A percentile compares a stretch with the other conserved stretches of the same genome.
Conservation (phyloP, 2,113 vertebrate species). For the Hippocampus comes region DNA sequence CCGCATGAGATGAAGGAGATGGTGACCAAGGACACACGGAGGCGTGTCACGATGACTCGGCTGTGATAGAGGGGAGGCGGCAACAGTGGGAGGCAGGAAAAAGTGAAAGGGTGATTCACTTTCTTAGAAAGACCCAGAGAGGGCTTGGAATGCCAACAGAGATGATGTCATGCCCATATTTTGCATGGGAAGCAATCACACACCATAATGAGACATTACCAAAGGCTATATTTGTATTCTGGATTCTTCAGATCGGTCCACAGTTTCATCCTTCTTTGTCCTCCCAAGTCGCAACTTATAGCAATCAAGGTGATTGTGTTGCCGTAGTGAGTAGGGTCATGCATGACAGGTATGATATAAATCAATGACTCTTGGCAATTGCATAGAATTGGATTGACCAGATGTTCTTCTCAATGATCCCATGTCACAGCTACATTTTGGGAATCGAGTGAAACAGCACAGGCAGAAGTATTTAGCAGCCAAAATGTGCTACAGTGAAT, state of each 20-base stretch:
- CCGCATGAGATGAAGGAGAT: conserved; percentile 5
- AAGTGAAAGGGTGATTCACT: conserved; percentile 1
- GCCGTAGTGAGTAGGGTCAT: not conserved
- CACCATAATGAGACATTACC: not conserved
- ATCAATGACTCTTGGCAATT: not conserved
- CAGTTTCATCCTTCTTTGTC: not conserved
- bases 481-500: too few relatives aligned
- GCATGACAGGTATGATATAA: not conserved
- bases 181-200: not conserved
- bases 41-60: not conserved
- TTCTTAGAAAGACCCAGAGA: not conserved
- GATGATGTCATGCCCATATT: not conserved
- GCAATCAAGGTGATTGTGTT: not conserved
- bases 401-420: not conserved
- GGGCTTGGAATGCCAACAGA: not conserved
- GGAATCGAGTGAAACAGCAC: too few relatives aligned
- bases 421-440: not conserved
- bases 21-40: not conserved
- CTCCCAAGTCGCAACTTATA: not conserved
- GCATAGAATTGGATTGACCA: not conserved
- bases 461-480: too few relatives aligned
- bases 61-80: conserved; percentile 2
- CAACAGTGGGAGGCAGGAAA: not conserved
- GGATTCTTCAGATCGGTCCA: too few relatives aligned
- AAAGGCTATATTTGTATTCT: not conserved